Percentiles rank a stretch among this genome's conserved stretches.
These are phyloP conservation scores for Stylophora pistillata DNA, from an alignment of 64 coral and sea anemone species.

Conservation along the genomic window DNA sequence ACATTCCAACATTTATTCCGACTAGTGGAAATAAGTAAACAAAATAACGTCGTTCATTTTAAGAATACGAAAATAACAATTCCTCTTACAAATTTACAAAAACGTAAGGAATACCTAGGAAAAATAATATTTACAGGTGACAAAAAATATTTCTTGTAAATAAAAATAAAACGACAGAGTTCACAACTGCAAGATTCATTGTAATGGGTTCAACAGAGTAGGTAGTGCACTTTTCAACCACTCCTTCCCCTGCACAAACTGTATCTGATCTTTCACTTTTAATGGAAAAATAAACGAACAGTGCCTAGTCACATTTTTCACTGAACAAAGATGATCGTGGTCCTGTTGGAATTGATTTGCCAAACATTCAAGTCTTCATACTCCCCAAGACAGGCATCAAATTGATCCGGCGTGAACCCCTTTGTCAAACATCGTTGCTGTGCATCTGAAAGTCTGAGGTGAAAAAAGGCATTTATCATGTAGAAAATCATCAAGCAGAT, in stretches of 20 bases:
- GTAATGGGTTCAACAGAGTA: background rate
- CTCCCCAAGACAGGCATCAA: slow-evolving; percentile 81
- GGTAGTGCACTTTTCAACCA: too few relatives aligned
- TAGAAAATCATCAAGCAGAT: background rate
- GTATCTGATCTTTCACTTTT: background rate
- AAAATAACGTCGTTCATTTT: too few relatives aligned
- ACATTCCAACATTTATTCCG: too few relatives aligned
- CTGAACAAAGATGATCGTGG: slow-evolving; percentile 95
- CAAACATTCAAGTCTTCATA: slow-evolving; percentile 97
- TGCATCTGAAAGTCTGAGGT: slow-evolving; percentile 83
- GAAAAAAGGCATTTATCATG: background rate
- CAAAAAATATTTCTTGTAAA: background rate
- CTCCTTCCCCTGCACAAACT: background rate
- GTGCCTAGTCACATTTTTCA: too few relatives aligned
- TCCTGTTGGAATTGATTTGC: slow-evolving; percentile 90
- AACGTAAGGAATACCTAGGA: too few relatives aligned
- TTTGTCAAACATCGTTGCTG: slow-evolving; percentile 91
- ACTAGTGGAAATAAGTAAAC: too few relatives aligned
- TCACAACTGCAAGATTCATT: background rate
- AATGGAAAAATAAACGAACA: too few relatives aligned
- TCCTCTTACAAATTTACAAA: too few relatives aligned
- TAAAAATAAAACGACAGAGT: background rate
- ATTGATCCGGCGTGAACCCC: slow-evolving; percentile 96
- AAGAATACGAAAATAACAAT: too few relatives aligned
- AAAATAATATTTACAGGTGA: background rate